These are phyloP conservation scores for Congeria kusceri DNA, from an alignment of 2,888 invertebrate genomes.

Conservation along the genomic window DNA sequence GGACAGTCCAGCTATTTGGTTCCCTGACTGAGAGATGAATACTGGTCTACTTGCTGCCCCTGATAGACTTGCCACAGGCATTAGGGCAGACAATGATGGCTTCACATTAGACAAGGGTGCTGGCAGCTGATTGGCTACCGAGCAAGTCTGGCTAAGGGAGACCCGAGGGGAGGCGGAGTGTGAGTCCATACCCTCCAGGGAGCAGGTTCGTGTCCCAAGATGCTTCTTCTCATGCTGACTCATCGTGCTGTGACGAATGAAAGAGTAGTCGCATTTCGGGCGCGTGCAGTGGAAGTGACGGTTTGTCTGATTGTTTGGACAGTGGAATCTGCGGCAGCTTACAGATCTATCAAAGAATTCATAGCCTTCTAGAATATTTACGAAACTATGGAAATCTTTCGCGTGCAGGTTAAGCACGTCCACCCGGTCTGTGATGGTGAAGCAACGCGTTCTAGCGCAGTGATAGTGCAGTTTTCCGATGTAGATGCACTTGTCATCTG, in stretches of 20 bases:
- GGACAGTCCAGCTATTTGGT: conserved; percentile 19
- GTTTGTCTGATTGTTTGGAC: conserved; percentile 90
- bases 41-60: conserved; percentile 39
- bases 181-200: conserved; percentile 39
- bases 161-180: not conserved
- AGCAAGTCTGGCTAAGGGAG: not conserved
- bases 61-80: conserved; percentile 88
- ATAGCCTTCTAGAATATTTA: conserved; percentile 93
- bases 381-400: conserved; percentile 93
- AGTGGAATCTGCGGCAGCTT: conserved; percentile 89
- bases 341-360: conserved; percentile 92
- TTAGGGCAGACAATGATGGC: conserved; percentile 96
- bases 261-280: conserved; percentile 90
- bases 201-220: conserved; percentile 51
- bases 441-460: conserved; percentile 93
- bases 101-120: conserved; percentile 88
- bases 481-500: conserved; percentile 90
- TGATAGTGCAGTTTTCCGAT: conserved; percentile 92
- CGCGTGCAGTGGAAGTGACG: conserved; percentile 92
- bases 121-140: not conserved
- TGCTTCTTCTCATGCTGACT: conserved; percentile 90
- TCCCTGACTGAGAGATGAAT: conserved; percentile 37
- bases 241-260: conserved; percentile 91
- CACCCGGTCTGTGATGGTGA: conserved; percentile 92
- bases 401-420: conserved; percentile 93